Evolutionary conservation across 2,113 vertebrate genomes (phyloP), one percentile per base, ranked within the genome.

Genomic region (Scortum barcoo): DNA sequence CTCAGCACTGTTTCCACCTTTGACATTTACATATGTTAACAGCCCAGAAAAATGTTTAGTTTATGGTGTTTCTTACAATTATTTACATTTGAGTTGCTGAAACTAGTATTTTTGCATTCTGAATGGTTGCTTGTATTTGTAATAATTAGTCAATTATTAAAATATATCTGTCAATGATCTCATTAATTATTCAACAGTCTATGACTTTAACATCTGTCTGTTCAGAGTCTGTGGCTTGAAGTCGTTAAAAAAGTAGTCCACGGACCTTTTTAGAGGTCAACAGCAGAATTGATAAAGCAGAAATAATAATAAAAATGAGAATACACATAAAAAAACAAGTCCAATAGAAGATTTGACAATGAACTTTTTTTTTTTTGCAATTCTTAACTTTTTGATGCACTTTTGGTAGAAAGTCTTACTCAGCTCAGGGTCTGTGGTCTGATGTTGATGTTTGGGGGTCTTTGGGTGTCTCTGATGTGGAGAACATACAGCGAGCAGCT

Each of bases 371-470:
- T 16, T 30, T 10, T 36, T n/a, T 44, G 2, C 68, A 22, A 36
- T n/a, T 61, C 1, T 2, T 13, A 20, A 1, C 2, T 11, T 30
- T 58, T 48, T 10, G 5, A 28, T n/a, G n/a, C 9, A 12, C 30
- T 30, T 67, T 19, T 60, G 24, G 9, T 50, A 11, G 1, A 30
- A 40, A 40, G 12, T 30, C 30, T 42, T n/a, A 24, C 24, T 40
- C 7, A n/a, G 3, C 20, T 38, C 20, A 44, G 13, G 65, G 24
- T 79, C 79, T 79, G 75, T 75, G 66, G 74, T 78, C 69, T 62
- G 13, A 38, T 3, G 38, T 24, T 22, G 0, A 62, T 69, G 61
- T 24, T 0, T 1, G 20, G 36, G 20, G 20, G 44, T 50, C 40
- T 50, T 26, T 24, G 7, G 7, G 53, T 12, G 30, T 17, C 50